Evolutionary conservation across 1,140 invertebrate genomes (phyloP), one percentile per base, ranked within the genome.

Genomic region (Calliopsis andreniformis): DNA sequence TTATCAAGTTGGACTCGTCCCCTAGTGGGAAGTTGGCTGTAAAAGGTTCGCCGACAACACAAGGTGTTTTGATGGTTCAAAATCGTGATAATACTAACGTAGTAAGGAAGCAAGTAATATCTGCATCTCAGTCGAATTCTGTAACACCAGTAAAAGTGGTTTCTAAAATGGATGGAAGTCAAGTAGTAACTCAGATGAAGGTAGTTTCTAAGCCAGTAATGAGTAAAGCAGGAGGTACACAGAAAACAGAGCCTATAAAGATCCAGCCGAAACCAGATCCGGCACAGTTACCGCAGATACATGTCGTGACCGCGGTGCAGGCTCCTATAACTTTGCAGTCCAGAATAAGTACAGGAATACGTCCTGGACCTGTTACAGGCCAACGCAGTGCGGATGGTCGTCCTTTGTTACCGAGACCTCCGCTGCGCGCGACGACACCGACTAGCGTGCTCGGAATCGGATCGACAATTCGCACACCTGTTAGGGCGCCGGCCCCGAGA

Each of bases 1-100:
- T 95, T 49, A 94, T 95, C 87, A 95, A 94, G 86, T 90, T 95
- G 20, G 94, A 95, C 84, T 94, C 94, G 0, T 93, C 94, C 0
- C 88, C 89, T 5, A 87, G 89, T 23, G 93, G 93, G 14, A 94
- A 94, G 86, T 82, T 94, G n/a, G 92, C 83, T 0, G 81, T 89
- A 0, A 92, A 91, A 75, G 84, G 87, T 28, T 83, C 86, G 0
- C 84, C 88, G 0, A 69, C 86, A 0, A 77, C 86, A 0, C 83
- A 87, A 35, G 82, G 87, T 35, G 89, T 92, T 7, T 64, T 91
- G 18, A 92, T 92, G 90, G 87, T 92, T 7, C 90, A 89, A 69
- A 92, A 91, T 79, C 87, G 91, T 20, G 88, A 91, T 28, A 84
- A 86, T 20, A 35, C 82, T 1, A 90, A 89, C 35, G 83, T 92